These are phyloP conservation scores for Danaus chrysippus DNA, from an alignment of 2,888 invertebrate genomes.

Conservation along the genomic window DNA sequence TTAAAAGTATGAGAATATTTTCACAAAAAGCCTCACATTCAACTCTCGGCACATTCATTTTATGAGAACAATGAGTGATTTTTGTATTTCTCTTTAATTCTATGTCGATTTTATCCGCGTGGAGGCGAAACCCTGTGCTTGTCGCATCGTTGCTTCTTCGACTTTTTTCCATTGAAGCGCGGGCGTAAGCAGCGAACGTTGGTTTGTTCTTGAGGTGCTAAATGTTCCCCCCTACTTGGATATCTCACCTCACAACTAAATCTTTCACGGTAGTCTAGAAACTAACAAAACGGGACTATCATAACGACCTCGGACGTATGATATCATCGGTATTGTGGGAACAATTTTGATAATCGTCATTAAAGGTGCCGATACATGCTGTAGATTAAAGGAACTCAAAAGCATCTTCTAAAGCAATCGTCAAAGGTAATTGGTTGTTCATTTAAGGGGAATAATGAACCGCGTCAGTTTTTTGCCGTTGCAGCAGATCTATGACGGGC, in stretches of 20 bases:
- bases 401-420: background rate
- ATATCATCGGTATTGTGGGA: background rate
- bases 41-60: conserved; percentile 79
- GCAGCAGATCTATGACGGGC: conserved; percentile 63
- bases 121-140: conserved; percentile 69
- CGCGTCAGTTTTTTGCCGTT: conserved; percentile 49
- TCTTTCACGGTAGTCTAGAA: conserved; percentile 53
- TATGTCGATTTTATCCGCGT: conserved; percentile 78
- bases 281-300: conserved; percentile 34
- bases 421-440: conserved; percentile 35
- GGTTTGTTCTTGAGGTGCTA: conserved; percentile 42
- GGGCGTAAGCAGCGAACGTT: conserved; percentile 64
- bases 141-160: conserved; percentile 73
- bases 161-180: conserved; percentile 72
- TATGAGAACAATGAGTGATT: conserved; percentile 79
- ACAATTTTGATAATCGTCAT: background rate
- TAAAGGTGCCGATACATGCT: background rate
- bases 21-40: conserved; percentile 78
- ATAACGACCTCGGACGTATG: conserved; percentile 30
- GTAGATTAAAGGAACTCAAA: conserved; percentile 3
- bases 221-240: conserved; percentile 39
- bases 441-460: conserved; percentile 47
- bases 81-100: conserved; percentile 79
- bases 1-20: conserved; percentile 80
- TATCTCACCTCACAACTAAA: conserved; percentile 27